Conservation (phyloP, 1,140 invertebrate genomes). For the Drosophila pallidifrons region DNA sequence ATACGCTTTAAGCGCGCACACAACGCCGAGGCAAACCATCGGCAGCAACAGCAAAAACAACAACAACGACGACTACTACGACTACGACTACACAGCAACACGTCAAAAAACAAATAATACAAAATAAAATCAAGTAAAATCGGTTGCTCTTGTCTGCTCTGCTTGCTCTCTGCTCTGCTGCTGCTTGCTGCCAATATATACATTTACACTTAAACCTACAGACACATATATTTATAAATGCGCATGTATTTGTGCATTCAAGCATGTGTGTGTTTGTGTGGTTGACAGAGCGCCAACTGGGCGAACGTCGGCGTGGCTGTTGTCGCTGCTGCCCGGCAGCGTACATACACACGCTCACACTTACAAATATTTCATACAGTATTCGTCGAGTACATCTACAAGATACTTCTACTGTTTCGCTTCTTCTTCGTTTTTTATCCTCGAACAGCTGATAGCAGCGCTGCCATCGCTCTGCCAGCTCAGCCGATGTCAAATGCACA, state of each 20-base stretch:
- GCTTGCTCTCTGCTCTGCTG: slow-evolving; percentile 16
- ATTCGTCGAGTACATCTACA: slow-evolving; percentile 28
- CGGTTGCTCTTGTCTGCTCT: slow-evolving; percentile 50
- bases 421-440: slow-evolving; percentile 39
- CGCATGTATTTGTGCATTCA: not conserved
- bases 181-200: slow-evolving; percentile 48
- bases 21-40: slow-evolving; percentile 33
- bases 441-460: slow-evolving; percentile 66
- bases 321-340: too few species aligned
- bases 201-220: slow-evolving; percentile 15
- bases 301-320: too few species aligned
- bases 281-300: not conserved
- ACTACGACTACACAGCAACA: slow-evolving; percentile 46
- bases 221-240: slow-evolving; percentile 8
- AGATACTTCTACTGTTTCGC: slow-evolving; percentile 43
- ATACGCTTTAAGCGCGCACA: slow-evolving; percentile 56
- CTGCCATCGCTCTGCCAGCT: slow-evolving; percentile 29
- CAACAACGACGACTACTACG: slow-evolving; percentile 41
- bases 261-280: slow-evolving; percentile 8
- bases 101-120: slow-evolving; percentile 56
- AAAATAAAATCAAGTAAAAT: slow-evolving; percentile 67
- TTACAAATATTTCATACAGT: slow-evolving; percentile 25
- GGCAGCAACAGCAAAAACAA: slow-evolving; percentile 41
- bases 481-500: not conserved
- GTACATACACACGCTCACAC: slow-evolving; percentile 49